A percentile compares a stretch with the other conserved stretches of the same genome.
phyloP scores from a whole-genome alignment of 2,113 vertebrate genomes.

The Prinia subflava region DNA sequence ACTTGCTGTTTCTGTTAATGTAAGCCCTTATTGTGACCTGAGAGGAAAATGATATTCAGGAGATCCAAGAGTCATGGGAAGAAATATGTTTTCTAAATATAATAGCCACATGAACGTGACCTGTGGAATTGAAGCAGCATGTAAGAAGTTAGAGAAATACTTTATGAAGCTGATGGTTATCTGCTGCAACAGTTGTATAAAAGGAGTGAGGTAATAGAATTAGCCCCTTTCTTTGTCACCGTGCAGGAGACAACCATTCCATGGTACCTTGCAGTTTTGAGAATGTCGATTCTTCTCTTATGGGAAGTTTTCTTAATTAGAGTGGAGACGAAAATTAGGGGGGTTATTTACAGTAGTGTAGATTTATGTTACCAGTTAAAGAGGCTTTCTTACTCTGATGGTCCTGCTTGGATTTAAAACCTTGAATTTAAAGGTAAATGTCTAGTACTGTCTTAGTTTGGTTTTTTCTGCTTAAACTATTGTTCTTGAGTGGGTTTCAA shows the following conservation, averaged over 20 bases:
- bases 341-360: not conserved
- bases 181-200: not conserved
- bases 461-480: not conserved
- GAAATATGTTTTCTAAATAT: not conserved
- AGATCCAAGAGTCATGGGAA: not conserved
- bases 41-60: not conserved
- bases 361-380: not conserved
- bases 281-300: not conserved
- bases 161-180: not conserved
- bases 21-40: not conserved
- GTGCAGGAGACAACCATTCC: not conserved
- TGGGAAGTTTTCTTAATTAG: not conserved
- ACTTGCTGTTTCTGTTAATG: not conserved
- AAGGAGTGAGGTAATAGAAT: not conserved
- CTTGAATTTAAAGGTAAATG: not conserved
- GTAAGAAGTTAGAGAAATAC: not conserved
- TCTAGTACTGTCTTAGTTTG: not conserved
- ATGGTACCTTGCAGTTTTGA: not conserved
- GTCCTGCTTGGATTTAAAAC: not conserved
- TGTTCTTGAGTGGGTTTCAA: not conserved
- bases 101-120: not conserved
- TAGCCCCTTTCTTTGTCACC: not conserved
- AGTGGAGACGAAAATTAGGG: not conserved
- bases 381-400: not conserved
- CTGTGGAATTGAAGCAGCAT: not conserved